Evolutionary conservation across 2,797 vertebrate genomes (phyloP), one percentile per base, ranked within the genome.

Genomic region (Takifugu ocellatus): DNA sequence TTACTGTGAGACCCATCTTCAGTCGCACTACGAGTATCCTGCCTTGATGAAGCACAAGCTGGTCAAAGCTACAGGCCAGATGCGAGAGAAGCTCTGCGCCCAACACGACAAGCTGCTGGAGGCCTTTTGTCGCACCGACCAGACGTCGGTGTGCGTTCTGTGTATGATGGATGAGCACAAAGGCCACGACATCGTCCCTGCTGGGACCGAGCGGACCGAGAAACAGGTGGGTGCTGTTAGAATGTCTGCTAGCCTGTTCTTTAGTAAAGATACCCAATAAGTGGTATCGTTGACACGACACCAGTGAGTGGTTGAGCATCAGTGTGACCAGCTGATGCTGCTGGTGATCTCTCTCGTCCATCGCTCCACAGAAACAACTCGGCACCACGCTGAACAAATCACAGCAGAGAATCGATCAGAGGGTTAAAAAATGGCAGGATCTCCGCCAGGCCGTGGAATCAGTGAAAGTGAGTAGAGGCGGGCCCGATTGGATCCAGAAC

Each of bases 151-250:
- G 81, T 98, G 97, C 48, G 93, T 94, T 44, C 60, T 95, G 61
- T 99, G 96, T 75, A 88, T 97, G 79, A 93, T 95, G 78, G 87
- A 83, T 0, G 94, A 98, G 80, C 91, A 93, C 84, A 95, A 95
- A 82, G 67, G 83, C 63, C 97, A 97, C 2, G 79, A 89, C 53
- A 90, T 90, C 0, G 81, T 56, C 36, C 74, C 91, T 0, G 74
- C 95, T 72, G 90, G 86, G 61, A 76, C 90, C 5, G 96, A 95
- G 75, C 94, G 92, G 74, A 81, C 77, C 0, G 85, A 92, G 58
- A 89, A 93, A 66, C 92, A 97, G 89, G 97, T 97, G 71, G 87
- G 90, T 71, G 26, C 15, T 33, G 17, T 33, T 8, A 64, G 70
- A 70, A 25, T 11, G 14, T 33, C 6, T 15, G 0, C 47, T 14